Evolutionary conservation across 2,797 vertebrate species (phyloP).

Genomic region (Telmatherina bonti): DNA sequence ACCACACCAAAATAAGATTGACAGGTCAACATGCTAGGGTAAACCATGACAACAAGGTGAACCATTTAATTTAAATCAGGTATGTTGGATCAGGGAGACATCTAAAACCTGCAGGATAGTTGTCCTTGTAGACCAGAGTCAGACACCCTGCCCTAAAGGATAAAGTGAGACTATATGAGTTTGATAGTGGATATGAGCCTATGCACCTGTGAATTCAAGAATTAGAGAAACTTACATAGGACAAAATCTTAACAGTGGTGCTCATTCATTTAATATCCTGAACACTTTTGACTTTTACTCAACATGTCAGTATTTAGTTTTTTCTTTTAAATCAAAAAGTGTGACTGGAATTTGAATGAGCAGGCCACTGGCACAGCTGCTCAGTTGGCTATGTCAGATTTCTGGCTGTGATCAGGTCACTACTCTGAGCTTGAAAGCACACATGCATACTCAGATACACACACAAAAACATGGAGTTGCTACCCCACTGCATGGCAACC

Average conservation of each 20-base stretch:
- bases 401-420: conserved; percentile 52
- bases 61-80: no score
- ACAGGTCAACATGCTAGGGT: no score
- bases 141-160: conserved; percentile 3
- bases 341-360: conserved; percentile 24
- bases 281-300: background rate
- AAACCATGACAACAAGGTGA: no score
- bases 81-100: no score
- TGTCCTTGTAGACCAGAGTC: no score
- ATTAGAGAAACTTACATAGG: background rate
- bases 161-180: conserved; percentile 6
- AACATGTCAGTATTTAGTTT: background rate
- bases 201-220: conserved; percentile 12
- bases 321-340: conserved; percentile 8
- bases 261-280: background rate
- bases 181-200: background rate
- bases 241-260: background rate
- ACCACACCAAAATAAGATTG: no score
- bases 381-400: conserved; percentile 20
- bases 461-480: conserved; percentile 38
- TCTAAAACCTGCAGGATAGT: no score
- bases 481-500: conserved; percentile 54
- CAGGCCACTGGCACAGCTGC: conserved; percentile 28
- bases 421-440: conserved; percentile 28
- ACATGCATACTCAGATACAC: conserved; percentile 11